phyloP scores from a whole-genome alignment of 1,140 invertebrate species.

The Holcopasites calliopsidis region DNA sequence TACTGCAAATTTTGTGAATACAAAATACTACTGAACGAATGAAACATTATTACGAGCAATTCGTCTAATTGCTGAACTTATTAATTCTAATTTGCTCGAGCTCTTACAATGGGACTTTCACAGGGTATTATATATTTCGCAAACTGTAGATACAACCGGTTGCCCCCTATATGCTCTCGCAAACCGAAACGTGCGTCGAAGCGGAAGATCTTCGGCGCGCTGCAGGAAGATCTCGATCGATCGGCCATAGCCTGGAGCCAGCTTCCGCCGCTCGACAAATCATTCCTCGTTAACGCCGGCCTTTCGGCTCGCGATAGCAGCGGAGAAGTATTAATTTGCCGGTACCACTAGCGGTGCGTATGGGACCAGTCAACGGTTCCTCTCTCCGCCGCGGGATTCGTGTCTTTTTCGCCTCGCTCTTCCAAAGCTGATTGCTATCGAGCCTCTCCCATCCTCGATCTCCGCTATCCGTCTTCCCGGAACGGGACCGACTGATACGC shows the following conservation, averaged over 20 bases:
- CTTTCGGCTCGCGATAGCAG: constrained; percentile 24
- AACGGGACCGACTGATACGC: constrained; percentile 19
- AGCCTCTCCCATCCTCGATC: constrained; percentile 24
- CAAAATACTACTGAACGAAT: too few species aligned
- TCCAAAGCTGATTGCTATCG: background rate
- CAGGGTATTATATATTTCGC: too few species aligned
- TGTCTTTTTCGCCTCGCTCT: background rate
- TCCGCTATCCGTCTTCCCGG: constrained; percentile 15
- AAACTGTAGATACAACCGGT: too few species aligned
- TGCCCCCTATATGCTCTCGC: too few species aligned
- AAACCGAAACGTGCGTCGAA: background rate
- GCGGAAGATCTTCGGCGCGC: constrained; percentile 15
- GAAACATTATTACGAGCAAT: too few species aligned
- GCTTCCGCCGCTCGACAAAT: constrained; percentile 55
- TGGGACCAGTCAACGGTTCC: constrained; percentile 46
- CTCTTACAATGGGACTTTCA: too few species aligned
- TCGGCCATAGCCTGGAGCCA: constrained; percentile 23
- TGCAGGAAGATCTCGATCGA: background rate
- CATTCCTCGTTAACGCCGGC: constrained; percentile 59
- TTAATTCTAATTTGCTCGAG: too few species aligned
- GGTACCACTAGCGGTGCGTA: constrained; percentile 37
- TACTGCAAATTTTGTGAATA: too few species aligned
- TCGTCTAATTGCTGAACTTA: too few species aligned
- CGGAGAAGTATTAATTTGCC: constrained; percentile 59
- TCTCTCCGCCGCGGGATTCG: constrained; percentile 1